Percentiles rank a stretch among this genome's conserved stretches.
Evolutionary conservation across 2,888 invertebrate genomes (phyloP).

Genomic region (Physocephala rufipes): DNA sequence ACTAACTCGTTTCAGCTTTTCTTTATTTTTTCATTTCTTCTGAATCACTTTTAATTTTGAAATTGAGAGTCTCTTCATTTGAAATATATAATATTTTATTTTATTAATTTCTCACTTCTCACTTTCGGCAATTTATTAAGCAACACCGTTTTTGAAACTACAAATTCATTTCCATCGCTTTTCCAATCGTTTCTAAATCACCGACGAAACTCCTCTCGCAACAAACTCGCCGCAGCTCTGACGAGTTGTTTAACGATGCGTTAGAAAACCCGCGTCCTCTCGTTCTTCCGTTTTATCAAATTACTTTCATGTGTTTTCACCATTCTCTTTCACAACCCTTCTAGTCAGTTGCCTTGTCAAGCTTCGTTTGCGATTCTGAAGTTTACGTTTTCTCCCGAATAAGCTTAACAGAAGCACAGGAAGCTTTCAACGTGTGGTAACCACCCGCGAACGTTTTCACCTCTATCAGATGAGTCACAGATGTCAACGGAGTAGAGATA

Average conservation of each 20-base stretch:
- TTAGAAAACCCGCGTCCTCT: conserved; percentile 29
- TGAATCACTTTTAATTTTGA: conserved; percentile 22
- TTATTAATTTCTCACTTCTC: neutral
- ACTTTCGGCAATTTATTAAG: neutral
- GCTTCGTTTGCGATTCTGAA: neutral
- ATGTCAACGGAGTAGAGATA: conserved; percentile 45
- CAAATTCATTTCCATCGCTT: conserved; percentile 20
- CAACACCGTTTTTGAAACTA: neutral
- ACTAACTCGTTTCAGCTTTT: conserved; percentile 19
- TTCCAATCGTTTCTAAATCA: conserved; percentile 31
- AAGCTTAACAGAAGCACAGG: conserved; percentile 1
- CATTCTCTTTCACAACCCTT: conserved; percentile 2
- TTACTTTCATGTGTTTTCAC: conserved; percentile 9
- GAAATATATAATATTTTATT: conserved; percentile 12
- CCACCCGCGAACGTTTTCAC: neutral
- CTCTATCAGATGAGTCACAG: conserved; percentile 46
- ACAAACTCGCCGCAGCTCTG: conserved; percentile 38
- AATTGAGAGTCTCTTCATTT: conserved; percentile 5
- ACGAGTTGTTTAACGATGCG: conserved; percentile 36
- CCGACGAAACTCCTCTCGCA: conserved; percentile 39
- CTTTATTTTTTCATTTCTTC: conserved; percentile 35
- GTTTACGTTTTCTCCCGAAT: conserved; percentile 17
- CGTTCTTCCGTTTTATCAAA: neutral
- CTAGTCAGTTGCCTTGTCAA: neutral
- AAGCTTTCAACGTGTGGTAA: conserved; percentile 21